Evolutionary conservation across 1,140 invertebrate species (phyloP), one percentile per base, ranked within the genome.

Genomic region (Tribolium madens): DNA sequence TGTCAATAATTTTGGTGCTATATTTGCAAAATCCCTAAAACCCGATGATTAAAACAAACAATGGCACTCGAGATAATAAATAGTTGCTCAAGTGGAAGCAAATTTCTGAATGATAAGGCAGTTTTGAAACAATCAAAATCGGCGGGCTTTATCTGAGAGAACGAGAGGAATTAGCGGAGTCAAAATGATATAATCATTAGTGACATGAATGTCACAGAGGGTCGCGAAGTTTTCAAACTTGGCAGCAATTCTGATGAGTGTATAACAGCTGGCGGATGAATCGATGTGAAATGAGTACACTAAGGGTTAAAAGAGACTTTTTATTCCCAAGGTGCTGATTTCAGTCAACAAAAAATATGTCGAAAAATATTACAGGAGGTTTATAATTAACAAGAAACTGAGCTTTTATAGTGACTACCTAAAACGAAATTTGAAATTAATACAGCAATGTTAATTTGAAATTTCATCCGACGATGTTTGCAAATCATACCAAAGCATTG

Each of bases 201-300:
- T 69, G 72, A 75, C 77, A 60, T 73, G 69, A 71, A 80, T 78
- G 77, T 78, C 79, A 78, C 75, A 64, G 53, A 76, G 72, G 46
- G 76, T 73, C 75, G 73, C 36, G 36, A 73, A 77, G 77, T 78
- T 80, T 80, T 73, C 75, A 76, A 80, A 80, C 75, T 79, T 80
- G 69, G 18, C 60, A 75, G 70, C 75, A 75, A 78, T 80, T 78
- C 78, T 80, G 80, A 80, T 80, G 78, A 80, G 76, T 80, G 68
- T 81, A 81, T 80, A 81, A 81, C 80, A 81, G 80, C 80, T 78
- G 78, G 70, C 75, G 78, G 74, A 57, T 80, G 79, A 81, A 81
- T 80, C 75, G 78, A 77, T 76, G 75, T 81, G 77, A 80, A 80
- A 81, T 76, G 79, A 75, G 78, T 53, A 76, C 74, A 73, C 78